A percentile compares a stretch with the other conserved stretches of the same genome.
Evolutionary conservation across 1,140 invertebrate species (phyloP).

Genomic region (Drosophila ohnishii): DNA sequence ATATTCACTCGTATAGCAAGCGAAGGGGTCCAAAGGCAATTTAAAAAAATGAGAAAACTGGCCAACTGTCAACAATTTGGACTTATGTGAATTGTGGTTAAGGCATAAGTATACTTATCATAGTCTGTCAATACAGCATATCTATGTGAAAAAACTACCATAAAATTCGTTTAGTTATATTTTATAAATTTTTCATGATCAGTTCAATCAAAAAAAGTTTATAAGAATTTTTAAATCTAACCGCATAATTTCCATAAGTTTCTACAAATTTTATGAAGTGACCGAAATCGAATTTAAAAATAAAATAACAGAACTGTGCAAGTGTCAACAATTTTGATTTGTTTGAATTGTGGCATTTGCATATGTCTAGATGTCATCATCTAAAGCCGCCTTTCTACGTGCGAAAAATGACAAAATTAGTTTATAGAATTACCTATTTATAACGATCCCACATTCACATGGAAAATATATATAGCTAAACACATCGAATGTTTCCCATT

Average conservation of each 20-base stretch:
- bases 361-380: slow-evolving; percentile 64
- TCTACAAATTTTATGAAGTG: not conserved
- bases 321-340: slow-evolving; percentile 71
- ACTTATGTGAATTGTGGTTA: slow-evolving; percentile 62
- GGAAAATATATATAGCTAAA: not conserved
- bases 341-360: slow-evolving; percentile 66
- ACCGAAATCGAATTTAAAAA: slow-evolving; percentile 7
- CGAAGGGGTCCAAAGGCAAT: slow-evolving; percentile 26
- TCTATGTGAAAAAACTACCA: slow-evolving; percentile 55
- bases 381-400: slow-evolving; percentile 48
- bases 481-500: slow-evolving; percentile 56
- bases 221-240: not conserved
- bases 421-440: slow-evolving; percentile 58
- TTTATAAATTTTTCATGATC: not conserved
- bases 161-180: slow-evolving; percentile 44
- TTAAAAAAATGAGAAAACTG: slow-evolving; percentile 15
- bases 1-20: slow-evolving; percentile 19
- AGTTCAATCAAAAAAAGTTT: too few relatives aligned
- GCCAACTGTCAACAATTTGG: slow-evolving; percentile 60
- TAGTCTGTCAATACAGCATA: slow-evolving; percentile 9
- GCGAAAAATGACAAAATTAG: slow-evolving; percentile 73
- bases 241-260: slow-evolving; percentile 1
- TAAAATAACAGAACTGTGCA: slow-evolving; percentile 15
- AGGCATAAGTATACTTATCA: slow-evolving; percentile 57
- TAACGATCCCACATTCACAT: slow-evolving; percentile 24